These are phyloP conservation scores for Strigops habroptila DNA, from an alignment of 2,113 vertebrate species.

Conservation along the genomic window DNA sequence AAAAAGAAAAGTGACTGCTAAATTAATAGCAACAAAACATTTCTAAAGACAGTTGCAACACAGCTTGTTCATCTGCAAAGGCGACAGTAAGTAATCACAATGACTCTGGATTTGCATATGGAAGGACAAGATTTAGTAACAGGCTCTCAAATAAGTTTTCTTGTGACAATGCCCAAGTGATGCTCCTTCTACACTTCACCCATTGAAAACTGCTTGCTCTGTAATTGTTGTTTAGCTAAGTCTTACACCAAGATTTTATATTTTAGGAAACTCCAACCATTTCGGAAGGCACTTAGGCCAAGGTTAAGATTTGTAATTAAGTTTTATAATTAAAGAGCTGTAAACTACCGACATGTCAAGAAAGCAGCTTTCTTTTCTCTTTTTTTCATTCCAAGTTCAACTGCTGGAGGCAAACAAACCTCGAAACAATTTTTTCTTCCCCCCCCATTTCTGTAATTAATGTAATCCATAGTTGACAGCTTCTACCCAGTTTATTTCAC, in stretches of 20 bases:
- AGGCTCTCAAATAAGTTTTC: neutral
- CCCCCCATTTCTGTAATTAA: neutral
- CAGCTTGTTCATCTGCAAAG: neutral
- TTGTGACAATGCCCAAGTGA: neutral
- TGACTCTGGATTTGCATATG: neutral
- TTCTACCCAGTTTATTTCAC: neutral
- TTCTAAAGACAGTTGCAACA: neutral
- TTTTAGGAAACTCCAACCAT: neutral
- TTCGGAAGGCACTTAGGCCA: neutral
- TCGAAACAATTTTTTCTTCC: neutral
- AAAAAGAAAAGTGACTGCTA: conserved; percentile 8
- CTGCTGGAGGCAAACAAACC: neutral
- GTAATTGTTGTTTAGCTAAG: neutral
- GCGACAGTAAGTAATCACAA: neutral
- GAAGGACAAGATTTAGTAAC: neutral
- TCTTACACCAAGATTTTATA: neutral
- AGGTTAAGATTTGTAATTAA: neutral
- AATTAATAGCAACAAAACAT: neutral
- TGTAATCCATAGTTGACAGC: neutral
- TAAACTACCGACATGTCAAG: neutral
- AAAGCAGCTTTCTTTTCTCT: neutral
- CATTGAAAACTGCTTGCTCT: neutral
- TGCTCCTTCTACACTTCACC: neutral
- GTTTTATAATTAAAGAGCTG: neutral
- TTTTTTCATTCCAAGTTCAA: neutral